phyloP scores from a whole-genome alignment of 2,888 invertebrate species.

The Malthinus flaveolus region DNA sequence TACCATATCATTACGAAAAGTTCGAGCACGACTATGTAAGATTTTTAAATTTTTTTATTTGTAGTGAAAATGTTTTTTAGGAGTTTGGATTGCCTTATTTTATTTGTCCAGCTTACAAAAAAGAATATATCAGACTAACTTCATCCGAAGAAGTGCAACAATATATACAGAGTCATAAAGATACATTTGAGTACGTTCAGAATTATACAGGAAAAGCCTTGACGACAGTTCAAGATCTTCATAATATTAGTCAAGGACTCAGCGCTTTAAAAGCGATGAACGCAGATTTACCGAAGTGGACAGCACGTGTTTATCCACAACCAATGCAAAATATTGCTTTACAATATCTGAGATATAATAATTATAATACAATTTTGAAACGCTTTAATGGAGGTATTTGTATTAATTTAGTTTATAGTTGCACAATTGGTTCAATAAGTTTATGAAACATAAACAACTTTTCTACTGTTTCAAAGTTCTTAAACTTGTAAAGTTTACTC shows the following conservation, averaged over 20 bases:
- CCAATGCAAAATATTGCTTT: not conserved
- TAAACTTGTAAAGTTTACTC: too few relatives aligned
- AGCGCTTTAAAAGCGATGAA: not conserved
- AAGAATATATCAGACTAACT: not conserved
- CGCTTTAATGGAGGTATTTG: not conserved
- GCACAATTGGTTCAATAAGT: too few relatives aligned
- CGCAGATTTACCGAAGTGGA: not conserved
- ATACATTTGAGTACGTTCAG: not conserved
- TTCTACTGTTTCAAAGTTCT: too few relatives aligned
- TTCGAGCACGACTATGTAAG: slow-evolving; percentile 40
- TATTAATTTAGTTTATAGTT: too few relatives aligned
- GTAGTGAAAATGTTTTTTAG: too few relatives aligned
- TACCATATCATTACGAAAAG: slow-evolving; percentile 33
- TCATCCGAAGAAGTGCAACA: not conserved
- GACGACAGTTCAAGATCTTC: not conserved
- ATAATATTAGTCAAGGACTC: not conserved
- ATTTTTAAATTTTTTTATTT: too few relatives aligned
- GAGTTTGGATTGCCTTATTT: too few relatives aligned
- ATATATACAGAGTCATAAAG: not conserved
- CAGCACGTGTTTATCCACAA: not conserved
- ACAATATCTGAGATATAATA: not conserved
- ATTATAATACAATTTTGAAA: not conserved
- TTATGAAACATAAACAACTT: too few relatives aligned
- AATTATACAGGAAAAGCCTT: not conserved
- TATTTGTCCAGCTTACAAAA: not conserved